Evolutionary conservation across 2,797 vertebrate genomes (phyloP).

Genomic region (Pachyuromys duprasi): DNA sequence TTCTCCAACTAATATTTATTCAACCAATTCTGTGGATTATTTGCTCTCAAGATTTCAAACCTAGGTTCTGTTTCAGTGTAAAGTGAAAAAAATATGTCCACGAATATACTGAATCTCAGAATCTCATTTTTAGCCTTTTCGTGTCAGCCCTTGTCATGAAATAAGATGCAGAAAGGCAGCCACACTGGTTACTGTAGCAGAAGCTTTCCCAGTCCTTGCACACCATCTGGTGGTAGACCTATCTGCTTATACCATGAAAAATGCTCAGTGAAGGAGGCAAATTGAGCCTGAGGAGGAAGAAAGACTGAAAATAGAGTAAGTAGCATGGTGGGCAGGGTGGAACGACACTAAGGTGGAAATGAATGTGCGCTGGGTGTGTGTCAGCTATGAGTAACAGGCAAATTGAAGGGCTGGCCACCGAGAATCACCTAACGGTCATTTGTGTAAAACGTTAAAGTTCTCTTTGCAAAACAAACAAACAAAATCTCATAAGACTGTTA

Average conservation of each 20-base stretch:
- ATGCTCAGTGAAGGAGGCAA: neutral
- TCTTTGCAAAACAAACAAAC: neutral
- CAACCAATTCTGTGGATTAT: neutral
- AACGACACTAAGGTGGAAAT: neutral
- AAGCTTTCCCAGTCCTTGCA: constrained; percentile 56
- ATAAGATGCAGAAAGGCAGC: neutral
- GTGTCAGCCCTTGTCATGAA: neutral
- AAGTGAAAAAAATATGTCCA: neutral
- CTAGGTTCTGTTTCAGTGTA: constrained; percentile 1
- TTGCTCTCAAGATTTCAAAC: neutral
- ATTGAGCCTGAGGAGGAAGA: neutral
- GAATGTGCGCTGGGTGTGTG: neutral
- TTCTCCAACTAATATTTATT: neutral
- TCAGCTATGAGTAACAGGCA: neutral
- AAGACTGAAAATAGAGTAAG: neutral
- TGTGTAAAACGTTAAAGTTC: neutral
- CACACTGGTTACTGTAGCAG: fast-evolving
- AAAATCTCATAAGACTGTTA: neutral
- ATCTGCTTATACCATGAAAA: neutral
- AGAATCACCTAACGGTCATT: neutral
- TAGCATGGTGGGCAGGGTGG: fast-evolving
- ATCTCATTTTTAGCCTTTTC: neutral
- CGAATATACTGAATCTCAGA: neutral
- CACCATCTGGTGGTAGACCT: constrained; percentile 79
- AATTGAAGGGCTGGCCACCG: neutral